A percentile compares a stretch with the other conserved stretches of the same genome.
These are phyloP conservation scores for Xanthia icteritia DNA, from an alignment of 2,888 invertebrate species.

Conservation along the genomic window DNA sequence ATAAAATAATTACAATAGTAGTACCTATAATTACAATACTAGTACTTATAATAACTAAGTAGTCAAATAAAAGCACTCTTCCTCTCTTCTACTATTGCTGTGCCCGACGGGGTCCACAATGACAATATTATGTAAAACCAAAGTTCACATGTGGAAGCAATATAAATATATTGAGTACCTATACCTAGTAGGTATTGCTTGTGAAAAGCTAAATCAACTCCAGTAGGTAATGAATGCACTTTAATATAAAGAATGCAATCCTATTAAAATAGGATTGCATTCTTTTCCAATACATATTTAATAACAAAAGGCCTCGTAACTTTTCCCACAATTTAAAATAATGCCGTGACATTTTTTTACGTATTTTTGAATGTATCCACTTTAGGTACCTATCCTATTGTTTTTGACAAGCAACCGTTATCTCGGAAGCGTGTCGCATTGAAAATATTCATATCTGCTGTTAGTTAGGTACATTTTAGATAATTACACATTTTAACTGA, in stretches of 20 bases:
- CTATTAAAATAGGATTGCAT: not conserved
- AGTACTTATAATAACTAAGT: no score
- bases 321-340: not conserved
- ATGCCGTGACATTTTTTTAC: not conserved
- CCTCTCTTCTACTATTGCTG: no score
- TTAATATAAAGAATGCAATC: not conserved
- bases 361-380: not conserved
- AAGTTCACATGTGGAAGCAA: no score
- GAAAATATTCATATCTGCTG: slow-evolving; percentile 22
- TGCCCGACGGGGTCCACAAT: no score
- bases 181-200: not conserved
- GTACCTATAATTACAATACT: no score
- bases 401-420: slow-evolving; percentile 26
- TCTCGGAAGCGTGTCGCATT: slow-evolving; percentile 30
- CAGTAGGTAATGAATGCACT: not conserved
- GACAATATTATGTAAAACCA: no score
- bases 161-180: no score
- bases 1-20: no score
- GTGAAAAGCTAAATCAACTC: slow-evolving; percentile 2
- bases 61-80: no score
- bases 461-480: slow-evolving; percentile 41
- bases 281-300: not conserved
- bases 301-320: not conserved
- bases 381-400: not conserved
- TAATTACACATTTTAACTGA: slow-evolving; percentile 49